A percentile compares a stretch with the other conserved stretches of the same genome.
phyloP scores from a whole-genome alignment of 1,140 invertebrate species.

The Nixonia krombeini region DNA sequence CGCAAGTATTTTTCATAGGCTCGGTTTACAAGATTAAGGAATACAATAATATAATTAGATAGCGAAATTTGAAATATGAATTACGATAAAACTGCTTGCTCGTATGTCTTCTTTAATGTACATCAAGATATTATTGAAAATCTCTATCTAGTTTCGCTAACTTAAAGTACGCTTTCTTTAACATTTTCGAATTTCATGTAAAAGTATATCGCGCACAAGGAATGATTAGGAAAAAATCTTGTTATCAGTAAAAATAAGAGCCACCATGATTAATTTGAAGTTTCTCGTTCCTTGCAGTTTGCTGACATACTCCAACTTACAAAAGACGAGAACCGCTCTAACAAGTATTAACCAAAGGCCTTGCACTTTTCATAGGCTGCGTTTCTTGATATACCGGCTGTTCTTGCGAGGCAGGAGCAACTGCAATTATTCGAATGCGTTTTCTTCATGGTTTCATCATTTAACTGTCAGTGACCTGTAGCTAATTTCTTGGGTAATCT shows the following conservation, averaged over 20 bases:
- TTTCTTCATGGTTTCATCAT: constrained; percentile 11
- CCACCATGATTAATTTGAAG: background rate
- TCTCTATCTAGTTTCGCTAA: constrained; percentile 47
- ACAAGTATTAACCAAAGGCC: constrained; percentile 22
- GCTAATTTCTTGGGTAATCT: constrained; percentile 65
- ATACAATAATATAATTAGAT: background rate
- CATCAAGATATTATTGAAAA: constrained; percentile 49
- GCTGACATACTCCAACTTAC: too few species aligned
- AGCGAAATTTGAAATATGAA: background rate
- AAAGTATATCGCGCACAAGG: constrained; percentile 54
- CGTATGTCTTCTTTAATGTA: too few species aligned
- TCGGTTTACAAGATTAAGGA: too few species aligned
- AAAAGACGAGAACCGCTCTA: constrained; percentile 8
- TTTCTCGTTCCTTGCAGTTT: background rate
- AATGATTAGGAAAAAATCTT: constrained; percentile 55
- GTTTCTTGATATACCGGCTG: background rate
- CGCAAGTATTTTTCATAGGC: too few species aligned
- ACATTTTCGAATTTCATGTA: constrained; percentile 37
- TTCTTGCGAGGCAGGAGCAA: constrained; percentile 6
- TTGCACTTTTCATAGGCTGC: background rate
- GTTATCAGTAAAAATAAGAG: constrained; percentile 12
- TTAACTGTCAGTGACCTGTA: constrained; percentile 62
- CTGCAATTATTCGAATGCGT: constrained; percentile 3
- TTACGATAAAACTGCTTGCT: background rate
- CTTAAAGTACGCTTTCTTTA: constrained; percentile 26